Evolutionary conservation across 2,113 vertebrate genomes (phyloP), one percentile per base, ranked within the genome.

Genomic region (Labeo rohita): DNA sequence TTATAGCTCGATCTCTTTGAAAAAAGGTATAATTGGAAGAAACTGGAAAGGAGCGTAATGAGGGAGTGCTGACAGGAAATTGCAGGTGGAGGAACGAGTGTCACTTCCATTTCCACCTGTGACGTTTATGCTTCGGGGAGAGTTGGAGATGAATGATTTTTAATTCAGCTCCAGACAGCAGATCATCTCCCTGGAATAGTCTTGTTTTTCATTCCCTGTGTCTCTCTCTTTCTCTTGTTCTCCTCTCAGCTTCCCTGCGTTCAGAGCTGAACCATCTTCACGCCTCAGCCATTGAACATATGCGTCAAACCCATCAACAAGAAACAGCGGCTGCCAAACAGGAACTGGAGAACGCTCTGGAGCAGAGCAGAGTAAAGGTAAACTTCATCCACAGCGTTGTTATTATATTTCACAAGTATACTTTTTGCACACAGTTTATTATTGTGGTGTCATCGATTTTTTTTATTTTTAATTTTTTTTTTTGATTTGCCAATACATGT

Each of bases 181-280:
- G 21, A 73, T 73, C 68, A 54, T 74, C 50, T 74, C 79, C 49
- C 73, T 75, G 73, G 8, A 77, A 54, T 52, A 54, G 75, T 70
- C 43, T 18, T 28, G n/a, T 83, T 66, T 65, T 16, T 65, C 66
- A 52, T 56, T 80, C 68, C 16, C 76, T 47, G 3, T 39, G 87
- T 49, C 86, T 84, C 61, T 16, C 80, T 43, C 84, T 89, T 80
- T 85, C 85, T 91, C 82, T 90, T 87, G 86, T 87, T 85, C 85
- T 74, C 70, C 15, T 65, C 61, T 78, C 84, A 99, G 98, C 97
- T 28, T 98, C 98, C 72, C 94, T 99, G 87, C 96, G 98, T 79
- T 99, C 98, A 21, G 98, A 99, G 93, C 91, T 99, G 85, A 99
- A 99, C 89, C 98, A 98, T 89, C 96, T 98, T 85, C 98, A 99